phyloP scores from a whole-genome alignment of 2,888 invertebrate species.

The Dinocampus coccinellae region DNA sequence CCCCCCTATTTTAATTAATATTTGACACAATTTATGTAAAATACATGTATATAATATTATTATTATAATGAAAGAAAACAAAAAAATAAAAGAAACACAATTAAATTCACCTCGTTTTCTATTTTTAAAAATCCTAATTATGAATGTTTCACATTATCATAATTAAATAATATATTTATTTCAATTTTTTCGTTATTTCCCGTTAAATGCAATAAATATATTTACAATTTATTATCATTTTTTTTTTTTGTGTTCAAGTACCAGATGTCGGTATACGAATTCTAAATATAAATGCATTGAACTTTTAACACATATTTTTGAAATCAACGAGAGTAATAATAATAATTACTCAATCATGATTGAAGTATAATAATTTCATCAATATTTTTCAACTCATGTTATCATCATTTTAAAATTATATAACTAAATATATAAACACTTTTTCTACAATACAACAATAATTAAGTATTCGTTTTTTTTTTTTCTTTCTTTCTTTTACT shows the following conservation, averaged over 20 bases:
- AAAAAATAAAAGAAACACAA: conserved; percentile 38
- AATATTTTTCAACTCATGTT: background rate
- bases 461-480: background rate
- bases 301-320: too few species aligned
- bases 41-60: background rate
- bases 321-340: too few species aligned
- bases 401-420: background rate
- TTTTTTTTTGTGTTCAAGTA: conserved; percentile 2
- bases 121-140: background rate
- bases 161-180: background rate
- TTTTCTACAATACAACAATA: too few species aligned
- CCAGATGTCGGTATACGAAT: background rate
- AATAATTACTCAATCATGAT: too few species aligned
- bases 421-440: background rate
- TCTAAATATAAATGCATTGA: too few species aligned
- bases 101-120: conserved; percentile 44
- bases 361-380: background rate
- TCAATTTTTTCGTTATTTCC: background rate
- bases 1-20: too few species aligned
- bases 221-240: conserved; percentile 50
- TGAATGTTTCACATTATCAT: background rate
- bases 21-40: background rate
- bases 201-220: conserved; percentile 48
- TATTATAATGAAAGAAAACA: background rate
- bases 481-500: conserved; percentile 16